Evolutionary conservation across 2,113 vertebrate species (phyloP), one percentile per base, ranked within the genome.

Genomic region (Coryphaenoides rupestris): DNA sequence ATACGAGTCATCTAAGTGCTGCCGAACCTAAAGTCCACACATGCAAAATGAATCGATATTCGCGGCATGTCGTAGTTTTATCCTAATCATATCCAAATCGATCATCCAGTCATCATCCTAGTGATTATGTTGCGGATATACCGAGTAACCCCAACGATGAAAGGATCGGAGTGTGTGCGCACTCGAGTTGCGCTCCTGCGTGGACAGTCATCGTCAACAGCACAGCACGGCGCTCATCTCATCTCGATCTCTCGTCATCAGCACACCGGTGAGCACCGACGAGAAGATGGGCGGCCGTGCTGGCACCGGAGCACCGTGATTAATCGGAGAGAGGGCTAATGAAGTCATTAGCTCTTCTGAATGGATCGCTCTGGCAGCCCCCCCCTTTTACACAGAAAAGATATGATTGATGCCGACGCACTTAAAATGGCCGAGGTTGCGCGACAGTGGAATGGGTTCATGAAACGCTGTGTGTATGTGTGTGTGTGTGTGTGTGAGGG

Each of bases 271-370:
- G 68, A 61, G 49, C 76, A 79, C 63, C 69, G n/a, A n/a, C n/a
- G n/a, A n/a, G n/a, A 67, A 81, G 75, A 15, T 21, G 55, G 70
- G 80, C 79, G 72, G 79, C 87, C 81, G 82, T 65, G 62, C 77
- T 64, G 77, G 67, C 82, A 78, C 62, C 53, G 19, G 33, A 40
- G 72, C 60, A 50, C 74, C 77, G 59, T 50, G 69, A 80, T 81
- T 81, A 81, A 82, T 79, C 75, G n/a, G n/a, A 62, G 70, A 76
- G 67, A 76, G 68, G 60, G 66, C 75, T 84, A 80, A 85, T 83
- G 72, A 84, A 80, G 66, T 66, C 69, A 82, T 83, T 80, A 81
- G 70, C 73, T 66, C 72, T 75, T 80, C 78, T 22, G n/a, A 73
- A 66, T 67, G 58, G 79, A 84, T 79, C 66, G 73, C 77, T 65